Evolutionary conservation across 2,113 vertebrate genomes (phyloP), one percentile per base, ranked within the genome.

Genomic region (Sander vitreus): DNA sequence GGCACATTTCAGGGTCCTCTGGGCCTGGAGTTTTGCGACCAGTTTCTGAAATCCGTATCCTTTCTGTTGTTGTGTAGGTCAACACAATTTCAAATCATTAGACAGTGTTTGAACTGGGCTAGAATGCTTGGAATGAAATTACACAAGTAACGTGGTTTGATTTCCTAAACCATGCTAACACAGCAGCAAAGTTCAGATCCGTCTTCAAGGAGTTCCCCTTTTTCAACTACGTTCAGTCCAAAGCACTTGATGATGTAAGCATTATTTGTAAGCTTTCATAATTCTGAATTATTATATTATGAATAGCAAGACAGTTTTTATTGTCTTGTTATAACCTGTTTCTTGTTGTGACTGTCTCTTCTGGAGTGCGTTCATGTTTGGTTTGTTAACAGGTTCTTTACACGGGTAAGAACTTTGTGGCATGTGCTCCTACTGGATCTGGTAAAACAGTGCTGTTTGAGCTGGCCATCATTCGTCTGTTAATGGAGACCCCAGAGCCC

Each of bases 21-120:
- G 90, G 88, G 62, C 55, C 94, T 55, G 93, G 91, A 85, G 85
- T 94, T 39, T 94, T 99, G 87, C 96, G 96, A 33, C 85, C 98
- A 85, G 96, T 99, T 65, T 96, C 97, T 88, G 98, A 99, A 97
- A 98, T 99, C 58, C 96, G 98, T 99, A 99, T 99, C 98, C 97
- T 97, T 97, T 87, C 76, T 97, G 51, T 72, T 57, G 14, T 36
- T 59, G 21, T 62, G 36, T 27, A 62, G 58, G 14, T 60, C 14
- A 66, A 48, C 14, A 50, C 19, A 67, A 21, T 67, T 67, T 25
- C 3, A 70, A 45, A n/a, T 25, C 19, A 11, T 57, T 43, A 58
- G 12, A 64, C 21, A 21, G 18, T 25, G 18, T 58, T 59, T 73
- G 7, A 78, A 33, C 30, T 71, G 27, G 33, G 15, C 5, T 57